Base-by-base conservation (phyloP, 2,888 invertebrate genomes). In the Meiosimyza decipiens region DNA sequence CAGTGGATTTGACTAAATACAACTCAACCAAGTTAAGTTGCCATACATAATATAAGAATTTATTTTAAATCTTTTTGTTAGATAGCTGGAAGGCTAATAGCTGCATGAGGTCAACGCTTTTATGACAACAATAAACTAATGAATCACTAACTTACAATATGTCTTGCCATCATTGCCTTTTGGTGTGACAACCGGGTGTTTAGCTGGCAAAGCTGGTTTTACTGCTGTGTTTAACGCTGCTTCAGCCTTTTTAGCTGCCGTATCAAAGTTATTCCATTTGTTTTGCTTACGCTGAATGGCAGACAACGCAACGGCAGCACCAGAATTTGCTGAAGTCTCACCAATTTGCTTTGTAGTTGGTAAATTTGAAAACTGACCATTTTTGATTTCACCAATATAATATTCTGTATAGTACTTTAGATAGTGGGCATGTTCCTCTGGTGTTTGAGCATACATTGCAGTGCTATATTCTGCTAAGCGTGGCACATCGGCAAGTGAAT, bases 281-380 rank as follows among this genome's bases (percentile, higher is more conserved):
- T 83, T 84, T 72, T 83, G 85, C 73, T 85, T 87, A 40, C 87
- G 81, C 71, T 89, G 88, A 74, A 95, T 94, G 7, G 96, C 96
- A 0, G 95, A 95, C 80, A 95, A 93, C 0, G 97, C 96, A 0
- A 96, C 95, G 1, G 96, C 96, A 0, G 95, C 95, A 0, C 95
- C 95, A 0, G 94, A 94, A 86, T 95, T 95, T 0, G 94, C 94
- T 11, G 82, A 82, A 5, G 70, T 71, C 71, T 86, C 87, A 0
- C 84, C 82, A 33, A 86, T 67, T 49, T 83, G 86, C 57, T 79
- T 76, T 54, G 80, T 78, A 18, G 83, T 75, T 13, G 85, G 85
- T 33, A 85, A 77, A 73, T 82, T 83, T 6, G 76, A 76, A 74
- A 75, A 84, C 52, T 83, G 82, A 1, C 86, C 85, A 57, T 86